A percentile compares a stretch with the other conserved stretches of the same genome.
Conservation (phyloP, 2,113 vertebrate genomes). For the Phalacrocorax carbo region DNA sequence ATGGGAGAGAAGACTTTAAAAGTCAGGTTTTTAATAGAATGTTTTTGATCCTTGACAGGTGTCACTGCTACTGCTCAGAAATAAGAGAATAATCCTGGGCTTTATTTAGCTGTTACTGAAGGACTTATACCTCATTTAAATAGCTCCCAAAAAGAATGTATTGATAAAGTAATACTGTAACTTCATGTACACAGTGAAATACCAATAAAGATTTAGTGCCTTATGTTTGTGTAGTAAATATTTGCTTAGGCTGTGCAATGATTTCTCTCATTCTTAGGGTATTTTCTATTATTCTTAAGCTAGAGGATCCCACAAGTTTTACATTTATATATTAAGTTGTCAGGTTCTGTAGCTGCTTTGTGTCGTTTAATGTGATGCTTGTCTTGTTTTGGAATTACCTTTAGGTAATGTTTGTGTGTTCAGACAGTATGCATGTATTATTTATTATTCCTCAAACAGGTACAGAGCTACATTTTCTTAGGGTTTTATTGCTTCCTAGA, state of each 20-base stretch:
- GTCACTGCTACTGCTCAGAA: not conserved
- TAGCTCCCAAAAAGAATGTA: slow-evolving; percentile 14
- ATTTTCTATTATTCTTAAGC: not conserved
- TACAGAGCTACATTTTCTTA: not conserved
- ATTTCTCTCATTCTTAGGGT: not conserved
- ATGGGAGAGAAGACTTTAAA: not conserved
- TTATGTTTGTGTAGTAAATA: slow-evolving; percentile 11
- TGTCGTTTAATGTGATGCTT: not conserved
- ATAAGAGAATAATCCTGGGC: not conserved
- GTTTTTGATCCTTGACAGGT: not conserved
- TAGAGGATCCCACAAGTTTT: not conserved
- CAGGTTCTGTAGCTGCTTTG: not conserved
- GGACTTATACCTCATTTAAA: slow-evolving; percentile 1
- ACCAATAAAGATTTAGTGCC: slow-evolving; percentile 15
- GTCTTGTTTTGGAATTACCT: not conserved
- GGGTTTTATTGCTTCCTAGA: not conserved
- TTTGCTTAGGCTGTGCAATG: not conserved
- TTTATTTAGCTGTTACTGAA: not conserved
- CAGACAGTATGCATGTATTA: no score
- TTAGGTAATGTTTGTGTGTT: not conserved
- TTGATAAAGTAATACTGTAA: not conserved
- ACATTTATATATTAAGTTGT: not conserved
- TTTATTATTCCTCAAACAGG: not conserved
- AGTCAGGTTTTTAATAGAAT: no score
- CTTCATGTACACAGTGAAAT: not conserved